Base-by-base conservation (phyloP, 2,888 invertebrate species). In the Drosophila subquinaria region DNA sequence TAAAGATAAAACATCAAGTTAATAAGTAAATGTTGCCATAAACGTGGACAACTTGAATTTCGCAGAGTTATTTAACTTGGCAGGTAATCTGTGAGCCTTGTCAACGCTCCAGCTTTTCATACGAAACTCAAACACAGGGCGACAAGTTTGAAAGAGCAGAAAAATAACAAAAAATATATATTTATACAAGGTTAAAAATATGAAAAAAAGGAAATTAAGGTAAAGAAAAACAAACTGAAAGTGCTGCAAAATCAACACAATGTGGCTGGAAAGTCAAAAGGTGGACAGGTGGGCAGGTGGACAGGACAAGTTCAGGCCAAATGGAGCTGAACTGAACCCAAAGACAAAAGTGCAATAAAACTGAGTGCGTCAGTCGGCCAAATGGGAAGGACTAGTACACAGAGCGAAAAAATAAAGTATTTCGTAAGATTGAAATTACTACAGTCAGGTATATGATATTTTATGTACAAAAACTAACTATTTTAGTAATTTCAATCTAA, bases 291-390 rank as follows among this genome's bases (percentile, higher is more conserved):
- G 42, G 30, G 50, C 47, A 17, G 43, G 4, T 23, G 23, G 23
- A 27, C 40, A 3, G n/a, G 38, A 36, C 36, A 5, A 50, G 20
- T 50, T 4, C 17, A 8, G 23, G 30, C n/a, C 17, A 38, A 42
- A 11, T 11, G 30, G 10, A 20, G 33, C 33, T 6, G 69, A 47
- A 33, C 33, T 6, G 69, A 47, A 47, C 57, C 75, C 69, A 79
- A 86, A 73, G 76, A 79, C 83, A 88, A 82, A 86, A 75, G 73
- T 86, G 88, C 84, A 86, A 86, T 88, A 82, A 82, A 74, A 72
- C 69, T 59, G 52, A 33, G 62, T 66, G 50, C 47, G 55, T 43
- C 35, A 27, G 20, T 15, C 13, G 13, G n/a, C 40, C 13, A 36
- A 36, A 23, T 40, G 33, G 36, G 9, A 23, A 30, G 47, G 36